Base-by-base conservation (phyloP, 2,797 vertebrate genomes). In the Pantherophis vulpinus region DNA sequence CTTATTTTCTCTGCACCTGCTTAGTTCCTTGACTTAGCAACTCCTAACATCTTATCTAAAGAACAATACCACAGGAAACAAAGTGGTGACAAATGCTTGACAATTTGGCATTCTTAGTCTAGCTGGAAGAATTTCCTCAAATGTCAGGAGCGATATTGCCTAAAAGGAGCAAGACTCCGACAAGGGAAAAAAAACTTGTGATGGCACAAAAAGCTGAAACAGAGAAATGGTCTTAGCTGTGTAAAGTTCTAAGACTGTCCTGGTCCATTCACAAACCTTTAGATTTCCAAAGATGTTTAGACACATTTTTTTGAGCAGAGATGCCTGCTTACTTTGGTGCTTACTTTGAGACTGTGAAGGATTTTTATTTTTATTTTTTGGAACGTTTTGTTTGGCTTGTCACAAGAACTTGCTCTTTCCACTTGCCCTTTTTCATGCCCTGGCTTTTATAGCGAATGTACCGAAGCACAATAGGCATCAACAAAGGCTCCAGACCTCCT, bases 401-500 rank as follows among this genome's bases (percentile, higher is more conserved):
- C 51, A 92, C 60, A 56, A 89, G 27, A 91, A 91, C 25, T 51
- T 86, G 54, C 51, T 20, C 37, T 70, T 32, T 66, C 61, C 54
- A 29, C 13, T 29, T 66, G 25, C 20, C 70, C 74, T 63, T 66
- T 91, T 23, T 18, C 32, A 37, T 86, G 32, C 32, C 56, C 20
- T 58, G 58, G 59, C 51, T 86, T 86, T 93, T 92, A 87, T 42
- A 66, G 42, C 16, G 14, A 89, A 87, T 89, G 47, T 10, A 83
- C 79, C 14, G 14, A 60, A 88, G 42, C 93, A 93, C 86, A 93
- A 79, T 79, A 59, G 59, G 58, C 87, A 79, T 51, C 63, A 29
- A 63, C 47, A n/a, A 59, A 91, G 86, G 79, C 54, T n/a, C 42
- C 37, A 47, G 16, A 29, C 27, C 86, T 91, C 66, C n/a, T 93